A percentile compares a stretch with the other conserved stretches of the same genome.
Conservation (phyloP, 1,140 invertebrate genomes). For the Artemia franciscana region DNA sequence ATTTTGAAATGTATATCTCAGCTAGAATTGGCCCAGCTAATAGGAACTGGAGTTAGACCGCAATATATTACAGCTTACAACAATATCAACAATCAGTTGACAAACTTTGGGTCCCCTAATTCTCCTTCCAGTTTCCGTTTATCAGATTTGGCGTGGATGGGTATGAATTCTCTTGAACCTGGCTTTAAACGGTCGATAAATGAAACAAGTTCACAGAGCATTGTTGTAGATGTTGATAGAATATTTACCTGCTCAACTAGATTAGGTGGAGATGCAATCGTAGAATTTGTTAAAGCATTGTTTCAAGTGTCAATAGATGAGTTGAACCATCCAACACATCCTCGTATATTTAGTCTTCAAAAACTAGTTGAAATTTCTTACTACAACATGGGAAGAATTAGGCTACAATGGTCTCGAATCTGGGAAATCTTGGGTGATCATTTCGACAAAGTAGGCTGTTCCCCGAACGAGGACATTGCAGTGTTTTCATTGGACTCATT, state of each 20-base stretch:
- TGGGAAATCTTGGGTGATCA: constrained; percentile 69
- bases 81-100: constrained; percentile 17
- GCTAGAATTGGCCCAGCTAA: constrained; percentile 85
- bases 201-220: constrained; percentile 93
- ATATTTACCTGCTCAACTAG: constrained; percentile 92
- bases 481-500: constrained; percentile 96
- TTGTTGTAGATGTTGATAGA: constrained; percentile 94
- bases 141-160: constrained; percentile 26
- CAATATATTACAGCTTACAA: constrained; percentile 42
- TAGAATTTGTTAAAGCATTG: constrained; percentile 88
- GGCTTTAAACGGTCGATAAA: constrained; percentile 89
- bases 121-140: constrained; percentile 19
- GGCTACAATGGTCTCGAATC: constrained; percentile 93
- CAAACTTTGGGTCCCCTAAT: background rate
- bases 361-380: constrained; percentile 99
- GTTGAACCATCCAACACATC: constrained; percentile 47
- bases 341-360: constrained; percentile 92
- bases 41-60: constrained; percentile 71
- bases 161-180: constrained; percentile 41
- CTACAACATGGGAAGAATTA: constrained; percentile 98
- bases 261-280: constrained; percentile 90
- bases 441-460: constrained; percentile 79
- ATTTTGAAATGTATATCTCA: constrained; percentile 98
- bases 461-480: constrained; percentile 80
- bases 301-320: constrained; percentile 86